Percentiles rank a stretch among this genome's conserved stretches.
Evolutionary conservation across 53 echinoderm and acorn worm species (phyloP).

Genomic region (Echinarachnius parma): DNA sequence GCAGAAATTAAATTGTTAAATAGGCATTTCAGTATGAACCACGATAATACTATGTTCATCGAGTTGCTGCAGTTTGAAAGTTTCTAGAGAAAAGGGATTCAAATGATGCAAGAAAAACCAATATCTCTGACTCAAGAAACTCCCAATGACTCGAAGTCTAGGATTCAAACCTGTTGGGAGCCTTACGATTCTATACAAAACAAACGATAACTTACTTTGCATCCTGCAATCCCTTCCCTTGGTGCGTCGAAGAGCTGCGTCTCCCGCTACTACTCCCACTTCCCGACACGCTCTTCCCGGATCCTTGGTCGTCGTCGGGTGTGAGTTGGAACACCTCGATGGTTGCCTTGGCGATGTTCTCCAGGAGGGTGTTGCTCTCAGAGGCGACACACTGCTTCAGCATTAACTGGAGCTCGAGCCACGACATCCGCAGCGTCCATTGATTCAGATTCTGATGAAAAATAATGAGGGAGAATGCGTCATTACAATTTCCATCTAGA

Average conservation of each 20-base stretch:
- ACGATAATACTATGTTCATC: no score
- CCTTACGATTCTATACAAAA: no score
- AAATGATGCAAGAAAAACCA: no score
- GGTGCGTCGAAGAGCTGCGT: not conserved
- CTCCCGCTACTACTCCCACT: slow-evolving; percentile 21
- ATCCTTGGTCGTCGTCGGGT: slow-evolving; percentile 52
- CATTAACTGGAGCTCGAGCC: slow-evolving; percentile 95
- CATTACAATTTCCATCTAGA: no score
- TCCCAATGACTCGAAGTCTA: no score
- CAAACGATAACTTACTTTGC: slow-evolving; percentile 24
- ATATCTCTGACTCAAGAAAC: no score
- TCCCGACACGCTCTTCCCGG: slow-evolving; percentile 28
- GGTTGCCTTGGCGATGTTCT: slow-evolving; percentile 99
- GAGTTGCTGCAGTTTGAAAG: no score
- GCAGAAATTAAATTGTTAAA: no score
- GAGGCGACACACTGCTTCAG: slow-evolving; percentile 74
- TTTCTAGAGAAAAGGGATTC: no score
- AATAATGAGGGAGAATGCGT: no score
- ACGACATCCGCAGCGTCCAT: slow-evolving; percentile 90
- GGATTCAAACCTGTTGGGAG: no score
- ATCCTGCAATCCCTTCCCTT: not conserved
- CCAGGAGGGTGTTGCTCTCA: slow-evolving; percentile 64
- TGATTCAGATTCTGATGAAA: slow-evolving; percentile 84
- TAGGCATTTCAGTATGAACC: no score
- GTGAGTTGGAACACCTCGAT: slow-evolving; percentile 95